Conservation (phyloP, 2,113 vertebrate genomes). For the Stigmatopora nigra region DNA sequence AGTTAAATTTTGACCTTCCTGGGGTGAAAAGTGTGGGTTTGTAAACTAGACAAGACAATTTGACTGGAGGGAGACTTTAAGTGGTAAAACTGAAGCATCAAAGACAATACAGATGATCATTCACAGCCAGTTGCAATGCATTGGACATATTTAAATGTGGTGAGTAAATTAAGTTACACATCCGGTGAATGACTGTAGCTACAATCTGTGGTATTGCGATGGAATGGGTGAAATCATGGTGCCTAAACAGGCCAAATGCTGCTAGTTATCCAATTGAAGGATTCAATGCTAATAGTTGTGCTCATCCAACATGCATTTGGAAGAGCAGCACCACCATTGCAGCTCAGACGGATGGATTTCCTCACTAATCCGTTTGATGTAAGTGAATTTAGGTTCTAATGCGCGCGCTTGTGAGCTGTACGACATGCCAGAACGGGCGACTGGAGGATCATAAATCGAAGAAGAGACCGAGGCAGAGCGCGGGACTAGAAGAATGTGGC, state of each 20-base stretch:
- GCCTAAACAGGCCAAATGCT: background rate
- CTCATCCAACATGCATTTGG: slow-evolving; percentile 28
- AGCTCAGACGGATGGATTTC: slow-evolving; percentile 61
- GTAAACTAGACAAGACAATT: too few species aligned
- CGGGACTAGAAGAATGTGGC: slow-evolving; percentile 74
- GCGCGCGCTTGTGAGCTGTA: slow-evolving; percentile 57
- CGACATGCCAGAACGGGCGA: slow-evolving; percentile 63
- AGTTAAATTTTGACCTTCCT: too few species aligned
- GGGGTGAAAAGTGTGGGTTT: too few species aligned
- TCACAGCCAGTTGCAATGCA: too few species aligned
- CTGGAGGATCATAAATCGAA: slow-evolving; percentile 59
- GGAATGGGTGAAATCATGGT: background rate
- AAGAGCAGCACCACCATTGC: slow-evolving; percentile 48
- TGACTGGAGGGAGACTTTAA: too few species aligned
- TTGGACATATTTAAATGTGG: background rate
- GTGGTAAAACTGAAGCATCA: too few species aligned
- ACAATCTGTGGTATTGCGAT: background rate
- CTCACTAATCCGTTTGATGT: slow-evolving; percentile 67
- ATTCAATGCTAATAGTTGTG: slow-evolving; percentile 21
- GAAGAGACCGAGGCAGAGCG: slow-evolving; percentile 46
- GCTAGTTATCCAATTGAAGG: slow-evolving; percentile 14
- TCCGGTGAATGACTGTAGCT: background rate
- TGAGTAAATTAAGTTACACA: background rate
- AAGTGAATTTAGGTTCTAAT: slow-evolving; percentile 70
- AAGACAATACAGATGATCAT: too few species aligned